A percentile compares a stretch with the other conserved stretches of the same genome.
Evolutionary conservation across 1,140 invertebrate genomes (phyloP).

Genomic region (Hirudo medicinalis): DNA sequence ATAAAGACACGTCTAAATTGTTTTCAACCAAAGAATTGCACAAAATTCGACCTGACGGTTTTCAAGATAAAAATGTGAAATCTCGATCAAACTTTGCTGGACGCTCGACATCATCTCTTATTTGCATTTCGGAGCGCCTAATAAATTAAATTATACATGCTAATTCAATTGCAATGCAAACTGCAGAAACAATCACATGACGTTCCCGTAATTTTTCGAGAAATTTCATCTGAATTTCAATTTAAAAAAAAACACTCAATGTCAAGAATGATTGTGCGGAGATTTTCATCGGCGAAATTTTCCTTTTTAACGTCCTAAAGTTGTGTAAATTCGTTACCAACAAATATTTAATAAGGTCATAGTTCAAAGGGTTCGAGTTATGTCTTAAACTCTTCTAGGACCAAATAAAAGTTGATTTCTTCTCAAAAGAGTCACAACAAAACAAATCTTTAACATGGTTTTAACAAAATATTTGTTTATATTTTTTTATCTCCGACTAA

Average conservation of each 20-base stretch:
- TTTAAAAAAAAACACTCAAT: background rate
- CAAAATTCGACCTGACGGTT: too few relatives aligned
- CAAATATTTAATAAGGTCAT: background rate
- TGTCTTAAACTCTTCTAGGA: background rate
- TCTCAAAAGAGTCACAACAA: background rate
- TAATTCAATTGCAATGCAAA: background rate
- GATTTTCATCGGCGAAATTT: background rate
- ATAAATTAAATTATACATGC: conserved; percentile 7
- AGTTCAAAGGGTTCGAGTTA: background rate
- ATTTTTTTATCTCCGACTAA: too few relatives aligned
- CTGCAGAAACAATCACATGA: background rate
- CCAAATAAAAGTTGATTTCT: background rate
- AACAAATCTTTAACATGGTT: background rate
- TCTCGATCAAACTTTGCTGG: too few relatives aligned
- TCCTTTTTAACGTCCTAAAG: background rate
- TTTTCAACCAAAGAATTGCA: too few relatives aligned
- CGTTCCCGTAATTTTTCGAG: background rate
- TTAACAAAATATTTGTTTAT: too few relatives aligned
- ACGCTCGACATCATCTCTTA: too few relatives aligned
- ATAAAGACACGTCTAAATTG: too few relatives aligned
- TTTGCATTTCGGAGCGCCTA: too few relatives aligned
- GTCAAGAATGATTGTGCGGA: background rate
- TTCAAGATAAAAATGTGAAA: too few relatives aligned
- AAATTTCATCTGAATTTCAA: background rate
- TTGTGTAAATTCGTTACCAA: background rate